Conservation (phyloP, 2,113 vertebrate genomes). For the Carassius auratus region DNA sequence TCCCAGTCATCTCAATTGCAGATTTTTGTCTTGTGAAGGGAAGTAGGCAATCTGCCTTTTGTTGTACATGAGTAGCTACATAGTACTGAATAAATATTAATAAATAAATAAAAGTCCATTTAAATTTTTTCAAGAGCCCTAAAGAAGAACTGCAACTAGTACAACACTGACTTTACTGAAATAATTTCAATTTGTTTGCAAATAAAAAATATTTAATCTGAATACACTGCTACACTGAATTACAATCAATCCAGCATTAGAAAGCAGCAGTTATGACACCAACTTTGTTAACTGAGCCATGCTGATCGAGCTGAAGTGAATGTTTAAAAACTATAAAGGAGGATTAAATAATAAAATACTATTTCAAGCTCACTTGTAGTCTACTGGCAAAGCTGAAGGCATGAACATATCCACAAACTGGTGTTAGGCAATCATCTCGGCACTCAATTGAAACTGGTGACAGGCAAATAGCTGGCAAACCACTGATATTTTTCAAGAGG, state of each 20-base stretch:
- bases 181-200: not conserved
- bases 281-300: not conserved
- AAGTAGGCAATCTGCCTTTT: not conserved
- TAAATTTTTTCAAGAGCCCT: not conserved
- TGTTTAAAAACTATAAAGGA: not conserved
- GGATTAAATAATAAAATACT: constrained; percentile 3
- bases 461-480: constrained; percentile 52
- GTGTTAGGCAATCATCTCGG: constrained; percentile 44
- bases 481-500: constrained; percentile 56
- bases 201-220: not conserved
- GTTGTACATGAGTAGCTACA: not conserved
- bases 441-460: constrained; percentile 52
- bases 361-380: not conserved
- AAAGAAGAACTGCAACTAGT: not conserved
- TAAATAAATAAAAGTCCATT: no score
- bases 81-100: no score
- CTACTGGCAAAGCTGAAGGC: not conserved
- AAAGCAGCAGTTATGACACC: not conserved
- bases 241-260: not conserved
- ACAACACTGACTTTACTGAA: not conserved
- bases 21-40: not conserved
- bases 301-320: not conserved
- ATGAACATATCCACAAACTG: constrained; percentile 45
- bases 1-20: not conserved
- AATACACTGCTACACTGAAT: not conserved